phyloP scores from a whole-genome alignment of 2,797 vertebrate species.

The Halcyon smyrnensis region DNA sequence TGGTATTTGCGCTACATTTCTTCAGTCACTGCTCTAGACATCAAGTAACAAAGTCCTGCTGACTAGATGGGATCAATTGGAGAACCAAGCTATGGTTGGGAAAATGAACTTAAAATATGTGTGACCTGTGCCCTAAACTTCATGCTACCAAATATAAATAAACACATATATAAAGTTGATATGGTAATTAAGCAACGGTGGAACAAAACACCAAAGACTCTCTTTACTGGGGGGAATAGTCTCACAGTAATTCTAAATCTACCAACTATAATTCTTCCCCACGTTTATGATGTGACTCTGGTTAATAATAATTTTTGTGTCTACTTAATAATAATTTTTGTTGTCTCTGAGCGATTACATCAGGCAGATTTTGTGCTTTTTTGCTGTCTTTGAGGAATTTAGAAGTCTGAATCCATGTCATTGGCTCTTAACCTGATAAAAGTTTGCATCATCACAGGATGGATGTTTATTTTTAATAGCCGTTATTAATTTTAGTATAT shows the following conservation, averaged over 20 bases:
- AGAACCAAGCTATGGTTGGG: neutral
- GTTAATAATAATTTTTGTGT: neutral
- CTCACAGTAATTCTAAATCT: neutral
- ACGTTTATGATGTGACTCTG: neutral
- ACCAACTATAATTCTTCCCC: neutral
- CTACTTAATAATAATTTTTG: neutral
- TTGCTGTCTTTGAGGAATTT: constrained; percentile 40
- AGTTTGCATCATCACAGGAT: neutral
- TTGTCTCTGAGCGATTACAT: neutral
- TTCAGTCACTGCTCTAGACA: neutral
- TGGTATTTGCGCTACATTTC: neutral
- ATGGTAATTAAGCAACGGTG: neutral
- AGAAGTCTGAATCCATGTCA: neutral
- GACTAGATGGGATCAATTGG: neutral
- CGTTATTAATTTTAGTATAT: constrained; percentile 24
- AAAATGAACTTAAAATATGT: neutral
- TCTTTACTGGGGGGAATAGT: neutral
- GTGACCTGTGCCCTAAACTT: neutral
- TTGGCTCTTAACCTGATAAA: neutral
- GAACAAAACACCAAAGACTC: neutral
- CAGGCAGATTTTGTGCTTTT: neutral
- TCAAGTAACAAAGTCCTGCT: neutral
- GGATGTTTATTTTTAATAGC: constrained; percentile 46
- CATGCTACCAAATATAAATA: neutral
- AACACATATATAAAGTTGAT: neutral